Percentiles rank a stretch among this genome's conserved stretches.
These are phyloP conservation scores for Rhinoraja longicauda DNA, from an alignment of 2,797 vertebrate genomes.

Conservation along the genomic window DNA sequence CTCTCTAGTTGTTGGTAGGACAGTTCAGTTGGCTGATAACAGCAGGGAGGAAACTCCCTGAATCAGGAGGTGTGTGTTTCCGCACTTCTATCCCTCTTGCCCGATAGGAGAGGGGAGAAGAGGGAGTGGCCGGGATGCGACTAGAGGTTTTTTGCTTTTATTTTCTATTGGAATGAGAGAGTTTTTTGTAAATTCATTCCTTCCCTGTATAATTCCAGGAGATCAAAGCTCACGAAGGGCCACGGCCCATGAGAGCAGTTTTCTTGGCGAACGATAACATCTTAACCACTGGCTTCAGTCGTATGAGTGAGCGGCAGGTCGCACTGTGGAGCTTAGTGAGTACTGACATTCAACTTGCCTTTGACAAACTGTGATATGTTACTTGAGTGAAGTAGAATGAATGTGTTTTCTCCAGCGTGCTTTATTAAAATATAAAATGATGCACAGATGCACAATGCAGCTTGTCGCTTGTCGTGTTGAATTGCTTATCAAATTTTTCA, in stretches of 20 bases:
- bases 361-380: too few species aligned
- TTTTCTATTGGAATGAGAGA: background rate
- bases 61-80: too few species aligned
- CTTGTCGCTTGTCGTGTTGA: background rate
- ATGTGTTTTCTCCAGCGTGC: background rate
- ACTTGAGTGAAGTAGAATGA: background rate
- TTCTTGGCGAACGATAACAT: slow-evolving; percentile 86
- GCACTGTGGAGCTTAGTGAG: slow-evolving; percentile 87
- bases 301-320: slow-evolving; percentile 93
- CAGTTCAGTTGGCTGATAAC: too few species aligned
- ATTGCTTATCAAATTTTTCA: background rate
- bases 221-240: slow-evolving; percentile 90
- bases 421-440: background rate
- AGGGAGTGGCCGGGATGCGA: too few species aligned
- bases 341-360: slow-evolving; percentile 23
- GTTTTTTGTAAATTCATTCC: background rate
- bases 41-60: too few species aligned
- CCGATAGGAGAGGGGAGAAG: too few species aligned
- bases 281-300: slow-evolving; percentile 94
- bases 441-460: background rate
- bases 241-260: slow-evolving; percentile 89
- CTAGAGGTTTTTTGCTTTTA: background rate
- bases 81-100: too few species aligned
- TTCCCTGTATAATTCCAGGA: slow-evolving; percentile 63
- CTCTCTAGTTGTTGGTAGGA: too few species aligned